Conservation (phyloP, 2,888 invertebrate species). For the Cosmia trapezina region DNA sequence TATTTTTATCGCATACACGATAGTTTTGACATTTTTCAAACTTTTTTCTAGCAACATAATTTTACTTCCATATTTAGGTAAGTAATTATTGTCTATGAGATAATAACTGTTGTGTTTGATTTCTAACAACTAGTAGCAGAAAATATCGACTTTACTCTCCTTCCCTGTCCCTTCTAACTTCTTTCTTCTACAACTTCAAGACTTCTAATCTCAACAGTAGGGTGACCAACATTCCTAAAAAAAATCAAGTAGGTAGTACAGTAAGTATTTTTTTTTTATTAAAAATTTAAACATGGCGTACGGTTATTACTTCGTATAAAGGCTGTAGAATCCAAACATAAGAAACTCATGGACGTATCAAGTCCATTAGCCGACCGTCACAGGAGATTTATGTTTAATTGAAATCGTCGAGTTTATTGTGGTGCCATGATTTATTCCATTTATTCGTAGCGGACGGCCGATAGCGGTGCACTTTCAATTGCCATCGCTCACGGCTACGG, state of each 20-base stretch:
- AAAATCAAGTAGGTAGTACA: constrained; percentile 14
- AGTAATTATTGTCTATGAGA: background rate
- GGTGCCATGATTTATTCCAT: constrained; percentile 83
- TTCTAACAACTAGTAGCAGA: constrained; percentile 1
- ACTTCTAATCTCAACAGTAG: constrained; percentile 34
- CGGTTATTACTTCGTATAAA: constrained; percentile 55
- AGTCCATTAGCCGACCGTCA: constrained; percentile 84
- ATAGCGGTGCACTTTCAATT: constrained; percentile 68
- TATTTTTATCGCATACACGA: background rate
- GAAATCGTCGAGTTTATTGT: constrained; percentile 87
- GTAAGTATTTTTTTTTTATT: constrained; percentile 10
- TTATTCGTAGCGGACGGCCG: constrained; percentile 66
- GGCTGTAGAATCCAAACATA: constrained; percentile 54
- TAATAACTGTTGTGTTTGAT: constrained; percentile 1
- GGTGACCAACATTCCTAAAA: constrained; percentile 53
- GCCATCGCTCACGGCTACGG: constrained; percentile 76
- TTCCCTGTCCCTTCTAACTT: constrained; percentile 4
- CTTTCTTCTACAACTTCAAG: constrained; percentile 30
- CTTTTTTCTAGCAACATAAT: background rate
- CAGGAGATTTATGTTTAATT: constrained; percentile 89
- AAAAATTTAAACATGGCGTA: constrained; percentile 29
- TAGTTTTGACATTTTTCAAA: background rate
- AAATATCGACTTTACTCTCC: background rate
- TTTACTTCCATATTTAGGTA: background rate
- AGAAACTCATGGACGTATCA: constrained; percentile 75